Evolutionary conservation across 2,113 vertebrate species (phyloP).

Genomic region (Perccottus glenii): DNA sequence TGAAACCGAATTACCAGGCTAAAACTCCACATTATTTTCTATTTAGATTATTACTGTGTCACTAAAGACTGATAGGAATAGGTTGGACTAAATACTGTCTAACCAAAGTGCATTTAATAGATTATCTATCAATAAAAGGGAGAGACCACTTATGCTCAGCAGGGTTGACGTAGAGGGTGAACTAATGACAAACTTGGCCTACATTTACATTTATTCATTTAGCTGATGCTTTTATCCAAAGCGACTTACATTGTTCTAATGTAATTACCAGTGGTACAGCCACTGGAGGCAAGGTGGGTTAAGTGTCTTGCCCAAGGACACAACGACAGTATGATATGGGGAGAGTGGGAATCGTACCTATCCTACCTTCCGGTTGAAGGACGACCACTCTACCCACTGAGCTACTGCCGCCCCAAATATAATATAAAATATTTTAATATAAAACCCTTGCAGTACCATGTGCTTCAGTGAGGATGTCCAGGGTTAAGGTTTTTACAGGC

Average conservation of each 20-base stretch:
- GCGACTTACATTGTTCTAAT: no score
- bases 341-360: no score
- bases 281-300: no score
- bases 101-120: slow-evolving; percentile 9
- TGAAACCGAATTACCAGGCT: neutral
- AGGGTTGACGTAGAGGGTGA: neutral
- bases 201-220: no score
- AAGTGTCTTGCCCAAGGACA: no score
- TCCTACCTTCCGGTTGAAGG: no score
- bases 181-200: slow-evolving; percentile 8
- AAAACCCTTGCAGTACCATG: slow-evolving; percentile 1
- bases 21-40: neutral
- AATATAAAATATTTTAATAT: no score
- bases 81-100: neutral
- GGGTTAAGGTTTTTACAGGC: neutral
- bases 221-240: no score
- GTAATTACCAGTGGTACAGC: no score
- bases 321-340: no score
- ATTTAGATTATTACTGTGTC: neutral
- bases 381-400: no score
- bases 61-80: neutral
- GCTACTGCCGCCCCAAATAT: no score
- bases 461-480: neutral
- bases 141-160: neutral
- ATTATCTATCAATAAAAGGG: slow-evolving; percentile 14